Evolutionary conservation across 2,888 invertebrate genomes (phyloP).

Genomic region (Andrena minutula): DNA sequence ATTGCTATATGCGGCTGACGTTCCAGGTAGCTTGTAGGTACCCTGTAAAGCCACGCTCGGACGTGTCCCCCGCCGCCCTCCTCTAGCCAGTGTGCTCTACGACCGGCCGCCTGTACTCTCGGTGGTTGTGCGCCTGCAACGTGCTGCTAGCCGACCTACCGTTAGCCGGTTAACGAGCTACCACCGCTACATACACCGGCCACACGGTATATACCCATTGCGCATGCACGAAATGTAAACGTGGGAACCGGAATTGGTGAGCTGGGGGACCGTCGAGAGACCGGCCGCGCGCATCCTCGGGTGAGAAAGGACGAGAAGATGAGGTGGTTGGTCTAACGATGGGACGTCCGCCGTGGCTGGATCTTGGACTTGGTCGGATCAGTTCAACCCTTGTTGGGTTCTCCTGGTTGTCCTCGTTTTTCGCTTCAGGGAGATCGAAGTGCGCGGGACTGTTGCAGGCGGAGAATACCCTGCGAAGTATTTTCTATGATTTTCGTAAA

Average conservation of each 20-base stretch:
- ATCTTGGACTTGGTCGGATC: not conserved
- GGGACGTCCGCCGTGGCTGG: not conserved
- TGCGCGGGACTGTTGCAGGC: not conserved
- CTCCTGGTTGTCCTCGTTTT: not conserved
- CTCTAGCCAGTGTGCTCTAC: conserved; percentile 18
- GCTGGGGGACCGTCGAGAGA: conserved; percentile 63
- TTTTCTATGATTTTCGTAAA: no score
- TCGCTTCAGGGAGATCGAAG: not conserved
- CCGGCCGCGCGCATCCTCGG: conserved; percentile 57
- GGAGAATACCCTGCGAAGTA: no score
- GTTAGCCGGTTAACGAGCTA: conserved; percentile 85
- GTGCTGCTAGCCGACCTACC: conserved; percentile 81
- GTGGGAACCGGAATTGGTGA: conserved; percentile 85
- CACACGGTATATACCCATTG: conserved; percentile 79
- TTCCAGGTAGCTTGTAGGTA: conserved; percentile 69
- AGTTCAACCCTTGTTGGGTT: conserved; percentile 32
- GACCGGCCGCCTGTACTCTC: conserved; percentile 33
- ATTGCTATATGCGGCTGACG: conserved; percentile 63
- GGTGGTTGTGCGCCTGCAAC: conserved; percentile 71
- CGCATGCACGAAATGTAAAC: conserved; percentile 85
- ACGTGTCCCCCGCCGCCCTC: conserved; percentile 36
- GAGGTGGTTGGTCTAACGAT: conserved; percentile 52
- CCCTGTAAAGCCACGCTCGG: conserved; percentile 66
- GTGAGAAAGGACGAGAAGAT: conserved; percentile 70
- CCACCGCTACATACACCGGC: conserved; percentile 82